These are phyloP conservation scores for Sipha maydis DNA, from an alignment of 2,888 invertebrate species.

Conservation along the genomic window DNA sequence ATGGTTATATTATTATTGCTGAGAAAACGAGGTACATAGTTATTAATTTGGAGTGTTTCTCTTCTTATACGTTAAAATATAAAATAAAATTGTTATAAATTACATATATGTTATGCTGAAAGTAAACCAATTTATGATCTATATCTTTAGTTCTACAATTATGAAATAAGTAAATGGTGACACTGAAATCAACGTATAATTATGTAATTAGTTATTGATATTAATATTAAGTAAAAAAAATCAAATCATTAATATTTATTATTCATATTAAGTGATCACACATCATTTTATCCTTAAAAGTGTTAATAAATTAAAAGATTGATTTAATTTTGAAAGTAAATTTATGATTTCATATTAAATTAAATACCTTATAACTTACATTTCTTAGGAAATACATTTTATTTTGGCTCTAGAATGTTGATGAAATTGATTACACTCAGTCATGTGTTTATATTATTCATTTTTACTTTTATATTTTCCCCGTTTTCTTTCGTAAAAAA, in stretches of 20 bases:
- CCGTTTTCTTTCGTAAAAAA: too few relatives aligned
- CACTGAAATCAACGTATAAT: constrained; percentile 6
- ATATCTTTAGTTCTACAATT: background rate
- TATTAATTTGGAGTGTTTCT: background rate
- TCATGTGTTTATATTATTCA: background rate
- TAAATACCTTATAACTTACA: background rate
- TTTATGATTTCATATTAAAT: background rate
- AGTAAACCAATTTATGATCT: constrained; percentile 9
- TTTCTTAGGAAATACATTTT: background rate
- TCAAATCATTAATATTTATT: background rate
- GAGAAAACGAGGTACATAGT: background rate
- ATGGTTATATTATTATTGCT: constrained; percentile 18
- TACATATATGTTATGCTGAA: constrained; percentile 7
- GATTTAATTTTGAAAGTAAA: background rate
- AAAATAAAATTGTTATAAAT: constrained; percentile 26
- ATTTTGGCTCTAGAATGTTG: background rate
- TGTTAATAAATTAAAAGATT: background rate
- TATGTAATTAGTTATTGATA: constrained; percentile 9
- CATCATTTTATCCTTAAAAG: background rate
- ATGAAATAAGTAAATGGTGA: constrained; percentile 33
- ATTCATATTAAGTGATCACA: constrained; percentile 3
- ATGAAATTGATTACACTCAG: background rate
- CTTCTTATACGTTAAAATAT: constrained; percentile 5
- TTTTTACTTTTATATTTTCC: background rate
- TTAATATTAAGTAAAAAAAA: background rate